Evolutionary conservation across 2,797 vertebrate genomes (phyloP).

Genomic region (Rousettus madagascariensis): DNA sequence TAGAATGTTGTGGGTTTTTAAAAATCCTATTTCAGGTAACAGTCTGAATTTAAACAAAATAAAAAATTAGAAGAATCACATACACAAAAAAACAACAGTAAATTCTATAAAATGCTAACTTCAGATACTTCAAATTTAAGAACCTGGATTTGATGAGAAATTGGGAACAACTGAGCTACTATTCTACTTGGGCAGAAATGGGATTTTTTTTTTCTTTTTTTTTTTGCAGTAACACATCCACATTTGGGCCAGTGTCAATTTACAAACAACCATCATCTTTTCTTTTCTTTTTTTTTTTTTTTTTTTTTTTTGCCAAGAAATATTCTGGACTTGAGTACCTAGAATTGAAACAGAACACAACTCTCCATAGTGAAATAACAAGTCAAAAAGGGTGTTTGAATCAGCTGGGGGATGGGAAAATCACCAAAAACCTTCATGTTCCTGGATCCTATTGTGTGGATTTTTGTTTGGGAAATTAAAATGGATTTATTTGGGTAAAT

Average conservation of each 20-base stretch:
- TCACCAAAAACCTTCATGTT: neutral
- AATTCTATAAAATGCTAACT: neutral
- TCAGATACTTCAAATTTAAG: neutral
- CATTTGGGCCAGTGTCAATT: neutral
- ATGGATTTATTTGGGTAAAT: neutral
- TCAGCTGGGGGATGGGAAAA: neutral
- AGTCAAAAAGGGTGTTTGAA: neutral
- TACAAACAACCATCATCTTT: neutral
- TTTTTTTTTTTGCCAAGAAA: neutral
- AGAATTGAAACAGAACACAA: constrained; percentile 35
- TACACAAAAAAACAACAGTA: neutral
- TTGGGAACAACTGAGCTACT: neutral
- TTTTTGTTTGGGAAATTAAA: neutral
- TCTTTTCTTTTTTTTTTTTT: neutral
- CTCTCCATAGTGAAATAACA: neutral
- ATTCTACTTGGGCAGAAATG: neutral
- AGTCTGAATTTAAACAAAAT: constrained; percentile 30
- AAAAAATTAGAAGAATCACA: neutral
- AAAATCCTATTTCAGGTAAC: neutral
- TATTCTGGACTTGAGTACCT: neutral
- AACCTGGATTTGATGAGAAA: neutral
- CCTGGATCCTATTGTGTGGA: neutral
- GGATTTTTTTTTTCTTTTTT: neutral
- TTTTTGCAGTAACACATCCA: neutral
- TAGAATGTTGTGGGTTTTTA: neutral